Base-by-base conservation (phyloP, 2,113 vertebrate species). In the Anguilla japonica region DNA sequence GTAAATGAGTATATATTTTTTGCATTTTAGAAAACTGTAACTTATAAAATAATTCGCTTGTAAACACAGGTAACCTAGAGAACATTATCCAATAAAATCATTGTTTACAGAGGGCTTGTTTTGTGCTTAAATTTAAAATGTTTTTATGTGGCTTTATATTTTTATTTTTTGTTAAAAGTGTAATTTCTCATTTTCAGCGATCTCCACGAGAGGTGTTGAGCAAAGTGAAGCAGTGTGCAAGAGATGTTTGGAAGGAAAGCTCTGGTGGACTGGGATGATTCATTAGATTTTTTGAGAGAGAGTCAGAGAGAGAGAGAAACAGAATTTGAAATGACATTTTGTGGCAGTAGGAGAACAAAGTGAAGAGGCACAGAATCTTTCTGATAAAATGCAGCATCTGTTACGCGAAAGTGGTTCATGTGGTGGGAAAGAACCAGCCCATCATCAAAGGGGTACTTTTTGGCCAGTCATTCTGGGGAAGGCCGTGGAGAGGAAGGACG, bases 361-460 rank as follows among this genome's bases (percentile, higher is more conserved):
- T 46, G 80, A 39, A 67, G 43, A 87, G 53, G 53, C 78, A 67
- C 39, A 46, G 16, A 40, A 29, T 67, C 11, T 57, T 87, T 87
- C 78, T 87, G 82, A 87, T 75, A 87, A 87, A 81, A 67, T 53
- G 67, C 29, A 41, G 53, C 78, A 81, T 86, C 85, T 82, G 34
- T 84, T 41, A 43, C 82, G 40, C 41, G 75, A 79, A 67, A 79
- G 11, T 15, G 41, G 60, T 57, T 16, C 53, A 26, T 41, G 41
- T 43, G 41, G 40, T 15, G 50, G 75, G 53, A 41, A 50, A 83
- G 11, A 40, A 40, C 26, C 46, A 46, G 40, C 82, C 75, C 18
- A 50, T 5, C 83, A 80, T 81, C 82, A 83, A 67, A 84, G 46
- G 40, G 81, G 79, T 81, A 67, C 50, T 81, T 84, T 87, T 60